Base-by-base conservation (phyloP, 2,797 vertebrate species). In the Knipowitschia caucasica region DNA sequence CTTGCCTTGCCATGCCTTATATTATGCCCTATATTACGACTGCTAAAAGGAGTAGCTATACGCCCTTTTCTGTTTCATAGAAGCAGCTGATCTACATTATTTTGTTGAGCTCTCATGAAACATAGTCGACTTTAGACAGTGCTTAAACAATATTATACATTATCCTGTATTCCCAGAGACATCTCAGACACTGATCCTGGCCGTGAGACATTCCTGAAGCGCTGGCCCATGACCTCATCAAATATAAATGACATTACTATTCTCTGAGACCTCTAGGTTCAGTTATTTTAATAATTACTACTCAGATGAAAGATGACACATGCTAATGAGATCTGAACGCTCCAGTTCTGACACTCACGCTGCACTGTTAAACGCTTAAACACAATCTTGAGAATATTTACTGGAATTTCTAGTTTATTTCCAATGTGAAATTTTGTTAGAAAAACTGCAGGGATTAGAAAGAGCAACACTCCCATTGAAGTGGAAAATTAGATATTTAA, bases 181-280 rank as follows among this genome's bases (percentile, higher is more conserved):
- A 43, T 23, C n/a, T 7, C n/a, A n/a, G n/a, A n/a, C n/a, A n/a
- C 40, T 49, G 18, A 11, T 27, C 12, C 5, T 30, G 18, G 15
- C 27, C 44, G 21, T 7, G 8, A 6, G 26, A 46, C 43, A 20
- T 21, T 31, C 45, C n/a, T 49, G 29, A 49, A 33, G 7, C 2
- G 5, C 11, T 23, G 46, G 20, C 30, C 30, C 30, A n/a, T 49
- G 30, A 49, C 45, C 45, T 49, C 18, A 34, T 49, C 46, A 21
- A 14, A 33, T 14, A 31, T 49, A 31, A 49, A 49, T 49, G 29
- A 21, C 29, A 49, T 31, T 49, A 33, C 12, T 49, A 7, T 34
- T 20, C 46, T 18, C 18, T 33, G 20, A 49, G 46, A 49, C 29
- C 29, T 33, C 7, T n/a, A 7, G 30, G 18, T 33, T 7, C 25